Conservation (phyloP, 2,797 vertebrate genomes). For the Lithobates pipiens region DNA sequence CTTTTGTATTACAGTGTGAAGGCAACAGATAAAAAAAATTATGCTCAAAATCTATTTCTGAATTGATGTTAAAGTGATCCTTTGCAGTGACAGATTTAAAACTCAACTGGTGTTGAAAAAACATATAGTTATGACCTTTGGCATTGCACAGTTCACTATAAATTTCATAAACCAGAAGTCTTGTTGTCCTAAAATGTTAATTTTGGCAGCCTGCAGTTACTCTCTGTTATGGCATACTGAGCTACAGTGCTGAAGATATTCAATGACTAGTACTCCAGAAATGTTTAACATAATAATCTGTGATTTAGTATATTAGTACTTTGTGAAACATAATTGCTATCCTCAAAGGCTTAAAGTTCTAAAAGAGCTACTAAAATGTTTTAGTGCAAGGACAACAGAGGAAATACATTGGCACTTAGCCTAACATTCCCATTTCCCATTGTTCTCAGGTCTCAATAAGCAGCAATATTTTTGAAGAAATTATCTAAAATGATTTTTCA, state of each 20-base stretch:
- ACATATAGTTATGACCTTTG: conserved; percentile 2
- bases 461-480: neutral
- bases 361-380: neutral
- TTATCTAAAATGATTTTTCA: neutral
- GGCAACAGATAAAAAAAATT: neutral
- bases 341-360: neutral
- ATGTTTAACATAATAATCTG: conserved; percentile 23
- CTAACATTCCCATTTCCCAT: neutral
- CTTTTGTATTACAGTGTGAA: neutral
- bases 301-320: conserved; percentile 18
- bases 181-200: conserved; percentile 20
- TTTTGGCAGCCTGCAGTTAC: conserved; percentile 22
- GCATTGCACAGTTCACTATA: conserved; percentile 2
- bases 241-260: conserved; percentile 5
- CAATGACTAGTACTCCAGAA: neutral
- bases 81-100: conserved; percentile 8
- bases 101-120: neutral
- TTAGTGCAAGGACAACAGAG: neutral
- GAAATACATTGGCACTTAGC: neutral
- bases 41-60: neutral
- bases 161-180: conserved; percentile 4
- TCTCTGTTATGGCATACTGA: conserved; percentile 9
- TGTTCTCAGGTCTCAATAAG: neutral
- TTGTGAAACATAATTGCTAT: neutral
- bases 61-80: neutral